These are phyloP conservation scores for Bacillus rossius DNA, from an alignment of 1,140 invertebrate species.

Conservation along the genomic window DNA sequence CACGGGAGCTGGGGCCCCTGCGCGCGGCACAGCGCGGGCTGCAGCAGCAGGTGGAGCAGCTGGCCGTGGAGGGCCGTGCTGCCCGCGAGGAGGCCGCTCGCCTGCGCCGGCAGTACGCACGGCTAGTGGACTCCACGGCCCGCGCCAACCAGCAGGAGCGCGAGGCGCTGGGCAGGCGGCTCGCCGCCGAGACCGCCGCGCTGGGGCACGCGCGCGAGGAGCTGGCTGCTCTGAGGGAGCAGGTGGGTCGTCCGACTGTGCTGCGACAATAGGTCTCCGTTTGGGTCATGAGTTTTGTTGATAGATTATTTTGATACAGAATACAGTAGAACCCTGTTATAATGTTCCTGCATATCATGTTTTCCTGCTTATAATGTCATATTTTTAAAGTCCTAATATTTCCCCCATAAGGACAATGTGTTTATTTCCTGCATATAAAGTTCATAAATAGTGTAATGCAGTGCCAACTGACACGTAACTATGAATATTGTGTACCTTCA, in stretches of 20 bases:
- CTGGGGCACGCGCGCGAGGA: constrained; percentile 62
- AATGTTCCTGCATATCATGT: too few relatives aligned
- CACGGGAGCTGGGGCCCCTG: constrained; percentile 64
- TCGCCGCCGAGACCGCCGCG: constrained; percentile 64
- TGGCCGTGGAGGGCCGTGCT: constrained; percentile 45
- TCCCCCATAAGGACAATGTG: too few relatives aligned
- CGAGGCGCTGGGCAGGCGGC: constrained; percentile 67
- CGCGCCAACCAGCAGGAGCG: constrained; percentile 81
- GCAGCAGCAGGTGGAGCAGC: constrained; percentile 39
- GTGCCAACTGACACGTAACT: too few relatives aligned
- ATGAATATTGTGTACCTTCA: too few relatives aligned
- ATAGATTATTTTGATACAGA: too few relatives aligned
- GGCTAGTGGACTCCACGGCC: constrained; percentile 83
- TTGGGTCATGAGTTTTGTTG: too few relatives aligned
- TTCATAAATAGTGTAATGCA: too few relatives aligned
- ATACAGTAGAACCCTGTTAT: background rate
- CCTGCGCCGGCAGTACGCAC: constrained; percentile 6
- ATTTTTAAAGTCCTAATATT: too few relatives aligned
- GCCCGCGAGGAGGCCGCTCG: constrained; percentile 33
- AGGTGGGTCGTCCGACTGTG: too few relatives aligned
- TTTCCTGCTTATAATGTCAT: too few relatives aligned
- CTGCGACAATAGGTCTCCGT: too few relatives aligned
- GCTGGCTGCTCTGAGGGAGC: constrained; percentile 67
- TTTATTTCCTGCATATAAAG: too few relatives aligned
- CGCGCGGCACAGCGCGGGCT: constrained; percentile 65